Base-by-base conservation (phyloP, 2,113 vertebrate genomes). In the Dinomys branickii region DNA sequence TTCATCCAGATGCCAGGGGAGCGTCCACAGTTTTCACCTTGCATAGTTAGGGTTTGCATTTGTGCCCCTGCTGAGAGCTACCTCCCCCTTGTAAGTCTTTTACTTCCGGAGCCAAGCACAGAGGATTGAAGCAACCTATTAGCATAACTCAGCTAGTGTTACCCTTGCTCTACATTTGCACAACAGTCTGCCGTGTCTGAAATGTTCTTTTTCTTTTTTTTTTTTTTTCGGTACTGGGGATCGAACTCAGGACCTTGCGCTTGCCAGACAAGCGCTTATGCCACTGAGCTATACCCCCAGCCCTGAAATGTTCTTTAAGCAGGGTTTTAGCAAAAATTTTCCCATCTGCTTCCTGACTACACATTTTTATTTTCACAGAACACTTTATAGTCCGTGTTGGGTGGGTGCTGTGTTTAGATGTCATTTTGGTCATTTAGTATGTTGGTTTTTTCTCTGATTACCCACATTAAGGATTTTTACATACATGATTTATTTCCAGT, bases 301-400 rank as follows among this genome's bases (percentile, higher is more conserved):
- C n/a, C n/a, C n/a, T 86, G 52, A 78, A 96, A 75, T 89, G 63
- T 65, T 75, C 61, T 35, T 93, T 75, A 58, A 77, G 71, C 85
- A 69, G 58, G 54, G 16, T 86, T 93, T 95, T 93, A 88, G 75
- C 61, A 75, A 92, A 82, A 83, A 89, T 91, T 75, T 71, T 94
- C 47, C 86, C 88, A 67, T 88, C 83, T 94, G 71, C 71, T 88
- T 95, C 86, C 82, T 92, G 67, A 73, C 84, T 59, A 41, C 78
- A 56, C 13, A 1, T 87, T 85, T 96, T 75, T 95, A 88, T 95
- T 94, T 95, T 82, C 54, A 91, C 67, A 86, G 88, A 50, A 87
- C 80, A 38, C 88, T 90, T 93, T 61, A 63, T 30, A 63, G 86
- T 58, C 54, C n/a, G 0, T 90, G n/a, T 95, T 88, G 88, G 93